Base-by-base conservation (phyloP, 2,888 invertebrate genomes). In the Platycheirus rosarum region DNA sequence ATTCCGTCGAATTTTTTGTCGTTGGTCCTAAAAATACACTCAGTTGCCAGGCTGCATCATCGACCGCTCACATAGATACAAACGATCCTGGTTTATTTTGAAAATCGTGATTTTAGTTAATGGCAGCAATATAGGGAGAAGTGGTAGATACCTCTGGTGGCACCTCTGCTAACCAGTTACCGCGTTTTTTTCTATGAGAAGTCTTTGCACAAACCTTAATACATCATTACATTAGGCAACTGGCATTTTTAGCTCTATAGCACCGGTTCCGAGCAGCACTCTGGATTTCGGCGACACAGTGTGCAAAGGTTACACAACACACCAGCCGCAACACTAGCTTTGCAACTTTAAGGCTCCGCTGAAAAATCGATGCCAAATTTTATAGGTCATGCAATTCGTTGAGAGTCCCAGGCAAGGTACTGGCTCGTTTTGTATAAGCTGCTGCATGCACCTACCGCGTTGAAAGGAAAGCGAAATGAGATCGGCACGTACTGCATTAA, bases 21-120 rank as follows among this genome's bases (percentile, higher is more conserved):
- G 20, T 60, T 48, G 68, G 55, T 75, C 79, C 75, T 65, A 48
- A 35, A 53, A 73, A 53, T 26, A 37, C 26, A 57, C 11, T 62
- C 20, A 53, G 1, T 42, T 11, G 32, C 35, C n/a, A n/a, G n/a
- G n/a, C n/a, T n/a, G n/a, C n/a, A n/a, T n/a, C n/a, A n/a, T n/a
- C n/a, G n/a, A n/a, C n/a, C 20, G 26, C 13, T 40, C 63, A 44
- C 23, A 18, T 11, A 53, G 8, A 35, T 7, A 20, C 18, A 35
- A 40, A 35, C 2, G 48, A 14, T 69, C 66, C 63, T 70, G 48
- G 57, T 55, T 26, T 16, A 44, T 69, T 79, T 69, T 46, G 35
- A 29, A 76, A 80, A 76, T 80, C 80, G 80, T 80, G 80, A 80
- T 76, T 80, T 76, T 70, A 71, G 76, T 76, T 80, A 80, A 80